Percentiles rank a stretch among this genome's conserved stretches.
These are phyloP conservation scores for Caenorhabditis drosophilae DNA, from an alignment of 2,888 invertebrate genomes.

Conservation along the genomic window DNA sequence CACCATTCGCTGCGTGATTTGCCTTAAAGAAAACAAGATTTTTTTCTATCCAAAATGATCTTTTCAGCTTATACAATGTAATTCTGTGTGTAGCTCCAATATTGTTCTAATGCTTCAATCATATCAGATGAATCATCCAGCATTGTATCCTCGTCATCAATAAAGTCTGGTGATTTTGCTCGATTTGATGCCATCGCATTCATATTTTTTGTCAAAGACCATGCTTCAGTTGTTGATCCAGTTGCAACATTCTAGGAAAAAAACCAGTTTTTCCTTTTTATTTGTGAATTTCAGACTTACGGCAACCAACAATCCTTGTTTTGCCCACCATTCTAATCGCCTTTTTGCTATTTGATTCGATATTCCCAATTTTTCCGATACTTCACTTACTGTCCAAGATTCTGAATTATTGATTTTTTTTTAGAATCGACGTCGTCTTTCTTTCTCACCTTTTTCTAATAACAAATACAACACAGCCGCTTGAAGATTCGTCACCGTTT, in stretches of 20 bases:
- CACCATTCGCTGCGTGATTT: conserved; percentile 46
- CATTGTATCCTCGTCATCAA: conserved; percentile 38
- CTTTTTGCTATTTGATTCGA: conserved; percentile 32
- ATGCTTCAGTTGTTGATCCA: conserved; percentile 12
- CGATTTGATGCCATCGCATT: conserved; percentile 10
- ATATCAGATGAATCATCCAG: conserved; percentile 39
- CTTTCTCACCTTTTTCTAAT: conserved; percentile 42
- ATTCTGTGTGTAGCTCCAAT: conserved; percentile 63
- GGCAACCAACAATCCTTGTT: conserved; percentile 34
- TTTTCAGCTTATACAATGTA: conserved; percentile 52
- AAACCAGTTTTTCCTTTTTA: too few relatives aligned
- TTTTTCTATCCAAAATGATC: conserved; percentile 10
- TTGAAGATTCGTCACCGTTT: conserved; percentile 48
- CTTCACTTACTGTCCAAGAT: conserved; percentile 47
- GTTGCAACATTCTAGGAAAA: background rate
- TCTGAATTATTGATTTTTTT: conserved; percentile 40
- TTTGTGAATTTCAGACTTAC: too few relatives aligned
- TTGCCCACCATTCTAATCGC: conserved; percentile 56
- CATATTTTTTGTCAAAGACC: conserved; percentile 18
- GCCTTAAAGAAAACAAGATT: conserved; percentile 35
- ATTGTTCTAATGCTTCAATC: conserved; percentile 62
- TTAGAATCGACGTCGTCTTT: background rate
- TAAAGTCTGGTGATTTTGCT: conserved; percentile 14
- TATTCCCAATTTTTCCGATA: conserved; percentile 36
- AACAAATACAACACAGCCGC: conserved; percentile 56